Percentiles rank a stretch among this genome's conserved stretches.
Evolutionary conservation across 2,888 invertebrate species (phyloP).

Genomic region (Sarcophaga variegata): DNA sequence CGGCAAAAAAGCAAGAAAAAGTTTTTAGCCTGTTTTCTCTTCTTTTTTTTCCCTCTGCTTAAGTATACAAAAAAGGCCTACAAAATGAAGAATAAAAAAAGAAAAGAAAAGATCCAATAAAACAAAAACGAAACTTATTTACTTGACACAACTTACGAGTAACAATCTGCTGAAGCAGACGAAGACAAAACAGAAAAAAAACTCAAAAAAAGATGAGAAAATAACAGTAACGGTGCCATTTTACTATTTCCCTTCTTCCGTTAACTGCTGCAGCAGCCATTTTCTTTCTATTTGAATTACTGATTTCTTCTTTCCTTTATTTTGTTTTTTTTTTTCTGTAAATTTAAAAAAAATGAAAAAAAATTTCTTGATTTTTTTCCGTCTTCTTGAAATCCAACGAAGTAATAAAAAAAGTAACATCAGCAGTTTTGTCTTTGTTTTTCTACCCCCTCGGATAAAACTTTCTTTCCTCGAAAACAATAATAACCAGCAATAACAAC

Average conservation of each 20-base stretch:
- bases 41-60: neutral
- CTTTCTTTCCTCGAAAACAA: neutral
- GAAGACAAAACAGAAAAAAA: neutral
- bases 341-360: neutral
- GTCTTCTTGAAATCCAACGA: conserved; percentile 30
- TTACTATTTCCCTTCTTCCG: conserved; percentile 20
- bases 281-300: conserved; percentile 11
- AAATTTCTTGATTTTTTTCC: conserved; percentile 1
- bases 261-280: neutral
- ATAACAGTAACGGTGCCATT: conserved; percentile 36
- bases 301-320: conserved; percentile 26
- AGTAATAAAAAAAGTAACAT: conserved; percentile 62
- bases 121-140: conserved; percentile 44
- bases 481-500: conserved; percentile 10
- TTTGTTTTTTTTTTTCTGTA: neutral
- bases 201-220: no score
- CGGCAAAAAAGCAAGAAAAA: neutral
- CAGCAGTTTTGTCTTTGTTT: conserved; percentile 56
- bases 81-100: neutral
- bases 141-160: conserved; percentile 40
- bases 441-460: neutral
- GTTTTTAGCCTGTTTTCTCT: conserved; percentile 24
- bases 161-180: conserved; percentile 14
- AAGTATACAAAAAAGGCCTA: conserved; percentile 32
- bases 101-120: conserved; percentile 8